phyloP scores from a whole-genome alignment of 2,888 invertebrate genomes.

The Plebejus argus region DNA sequence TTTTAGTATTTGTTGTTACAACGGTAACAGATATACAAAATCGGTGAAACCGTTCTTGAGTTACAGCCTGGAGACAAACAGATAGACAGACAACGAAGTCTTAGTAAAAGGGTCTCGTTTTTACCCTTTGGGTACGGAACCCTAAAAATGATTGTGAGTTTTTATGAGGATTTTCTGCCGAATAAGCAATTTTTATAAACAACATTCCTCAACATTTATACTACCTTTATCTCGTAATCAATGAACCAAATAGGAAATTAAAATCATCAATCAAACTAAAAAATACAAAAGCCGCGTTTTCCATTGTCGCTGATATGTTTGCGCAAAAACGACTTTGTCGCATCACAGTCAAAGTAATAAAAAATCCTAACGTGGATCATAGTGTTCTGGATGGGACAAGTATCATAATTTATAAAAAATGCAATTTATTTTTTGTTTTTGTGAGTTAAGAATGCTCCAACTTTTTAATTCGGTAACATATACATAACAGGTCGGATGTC shows the following conservation, averaged over 20 bases:
- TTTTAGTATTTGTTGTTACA: too few species aligned
- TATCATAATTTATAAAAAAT: not conserved
- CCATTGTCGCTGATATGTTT: conserved; percentile 80
- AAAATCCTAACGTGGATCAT: conserved; percentile 59
- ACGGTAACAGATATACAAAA: too few species aligned
- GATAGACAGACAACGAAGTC: too few species aligned
- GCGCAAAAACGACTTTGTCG: conserved; percentile 81
- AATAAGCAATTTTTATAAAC: conserved; percentile 3
- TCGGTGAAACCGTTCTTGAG: too few species aligned
- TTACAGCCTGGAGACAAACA: too few species aligned
- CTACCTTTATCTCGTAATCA: conserved; percentile 52
- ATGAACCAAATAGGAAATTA: conserved; percentile 77
- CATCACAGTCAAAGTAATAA: conserved; percentile 80
- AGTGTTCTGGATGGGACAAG: conserved; percentile 48
- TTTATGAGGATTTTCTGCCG: not conserved
- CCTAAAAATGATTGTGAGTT: not conserved
- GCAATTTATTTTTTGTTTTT: too few species aligned
- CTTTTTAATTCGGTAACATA: too few species aligned
- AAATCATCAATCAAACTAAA: conserved; percentile 81
- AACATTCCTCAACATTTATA: not conserved
- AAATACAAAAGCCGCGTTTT: conserved; percentile 76
- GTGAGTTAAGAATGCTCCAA: too few species aligned
- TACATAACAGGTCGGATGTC: too few species aligned
- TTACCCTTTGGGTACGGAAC: too few species aligned
- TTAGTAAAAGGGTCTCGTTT: too few species aligned